Percentiles rank a stretch among this genome's conserved stretches.
These are phyloP conservation scores for Megastigmus dorsalis DNA, from an alignment of 2,888 invertebrate genomes.

Conservation along the genomic window DNA sequence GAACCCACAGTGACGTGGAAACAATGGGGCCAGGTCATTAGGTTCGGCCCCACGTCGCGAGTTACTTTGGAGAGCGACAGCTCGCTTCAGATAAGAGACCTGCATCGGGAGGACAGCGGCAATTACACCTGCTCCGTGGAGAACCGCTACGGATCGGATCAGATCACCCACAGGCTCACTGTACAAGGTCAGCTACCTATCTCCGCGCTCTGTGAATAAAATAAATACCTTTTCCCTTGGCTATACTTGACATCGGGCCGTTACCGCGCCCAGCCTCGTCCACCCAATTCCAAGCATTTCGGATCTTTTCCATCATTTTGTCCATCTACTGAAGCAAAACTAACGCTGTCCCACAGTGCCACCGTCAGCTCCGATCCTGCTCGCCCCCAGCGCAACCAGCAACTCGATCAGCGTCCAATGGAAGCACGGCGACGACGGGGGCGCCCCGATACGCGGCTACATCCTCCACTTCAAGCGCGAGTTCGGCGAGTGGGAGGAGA, in stretches of 20 bases:
- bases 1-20: constrained; percentile 86
- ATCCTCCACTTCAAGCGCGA: constrained; percentile 93
- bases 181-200: no score
- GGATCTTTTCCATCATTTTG: no score
- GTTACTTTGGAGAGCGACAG: constrained; percentile 81
- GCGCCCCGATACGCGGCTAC: constrained; percentile 80
- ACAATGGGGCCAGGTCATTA: constrained; percentile 84
- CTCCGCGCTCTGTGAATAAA: no score
- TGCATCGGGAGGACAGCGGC: constrained; percentile 88
- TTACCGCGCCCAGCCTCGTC: no score
- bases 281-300: no score
- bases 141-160: constrained; percentile 88
- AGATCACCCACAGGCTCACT: constrained; percentile 85
- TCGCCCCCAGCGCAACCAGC: constrained; percentile 87
- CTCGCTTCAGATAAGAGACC: constrained; percentile 84
- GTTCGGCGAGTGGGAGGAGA: constrained; percentile 93
- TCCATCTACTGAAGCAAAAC: no score
- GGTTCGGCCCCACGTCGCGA: constrained; percentile 79
- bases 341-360: constrained; percentile 86
- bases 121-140: constrained; percentile 93
- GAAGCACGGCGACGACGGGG: constrained; percentile 88
- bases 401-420: constrained; percentile 89
- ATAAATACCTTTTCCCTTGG: no score
- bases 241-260: no score
- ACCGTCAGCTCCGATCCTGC: constrained; percentile 88